phyloP scores from a whole-genome alignment of 2,113 vertebrate genomes.

The Hydropotes inermis region DNA sequence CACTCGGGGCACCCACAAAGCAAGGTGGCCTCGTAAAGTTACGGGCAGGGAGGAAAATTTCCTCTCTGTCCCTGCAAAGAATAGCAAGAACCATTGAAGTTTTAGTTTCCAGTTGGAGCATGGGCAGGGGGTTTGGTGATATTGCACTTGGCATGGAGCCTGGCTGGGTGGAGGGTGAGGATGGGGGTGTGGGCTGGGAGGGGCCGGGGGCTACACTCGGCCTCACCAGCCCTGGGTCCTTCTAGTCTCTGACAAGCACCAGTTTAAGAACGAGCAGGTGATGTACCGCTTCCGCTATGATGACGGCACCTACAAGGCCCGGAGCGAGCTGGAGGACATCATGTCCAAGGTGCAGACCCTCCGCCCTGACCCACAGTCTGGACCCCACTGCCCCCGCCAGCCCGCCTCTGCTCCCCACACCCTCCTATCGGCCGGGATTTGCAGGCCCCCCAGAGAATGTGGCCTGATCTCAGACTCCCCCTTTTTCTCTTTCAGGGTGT shows the following conservation, averaged over 20 bases:
- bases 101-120: rapidly evolving
- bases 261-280: slow-evolving; percentile 99
- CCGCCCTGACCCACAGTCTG: background rate
- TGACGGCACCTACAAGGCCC: slow-evolving; percentile 97
- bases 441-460: background rate
- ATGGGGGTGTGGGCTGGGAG: rapidly evolving
- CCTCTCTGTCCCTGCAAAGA: background rate
- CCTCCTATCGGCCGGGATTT: background rate
- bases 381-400: rapidly evolving
- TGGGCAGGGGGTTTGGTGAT: rapidly evolving
- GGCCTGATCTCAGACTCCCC: background rate
- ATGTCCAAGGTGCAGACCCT: slow-evolving; percentile 91
- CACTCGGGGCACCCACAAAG: background rate
- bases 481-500: slow-evolving; percentile 88
- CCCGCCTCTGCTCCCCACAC: too few species aligned
- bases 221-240: background rate
- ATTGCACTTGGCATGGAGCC: rapidly evolving
- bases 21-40: background rate
- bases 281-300: slow-evolving; percentile 98
- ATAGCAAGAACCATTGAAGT: background rate
- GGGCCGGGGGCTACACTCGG: rapidly evolving
- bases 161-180: background rate
- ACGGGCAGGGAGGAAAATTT: background rate
- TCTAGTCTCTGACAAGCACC: slow-evolving; percentile 97
- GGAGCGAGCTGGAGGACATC: slow-evolving; percentile 98